Evolutionary conservation across 2,888 invertebrate species (phyloP), one percentile per base, ranked within the genome.

Genomic region (Dione juno): DNA sequence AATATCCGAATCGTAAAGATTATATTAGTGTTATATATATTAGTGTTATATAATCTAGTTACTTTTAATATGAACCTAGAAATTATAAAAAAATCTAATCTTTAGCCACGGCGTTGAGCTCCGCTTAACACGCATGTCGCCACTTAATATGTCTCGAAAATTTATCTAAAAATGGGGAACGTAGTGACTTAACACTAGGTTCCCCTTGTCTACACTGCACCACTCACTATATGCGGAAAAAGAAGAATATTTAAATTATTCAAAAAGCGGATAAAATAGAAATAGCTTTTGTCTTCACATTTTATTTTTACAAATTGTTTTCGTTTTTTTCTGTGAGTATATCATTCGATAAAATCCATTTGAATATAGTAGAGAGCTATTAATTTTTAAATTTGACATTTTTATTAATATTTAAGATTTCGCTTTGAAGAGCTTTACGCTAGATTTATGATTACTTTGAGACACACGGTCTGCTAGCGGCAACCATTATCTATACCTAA

Each of bases 331-430:
- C 28, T 28, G 81, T 81, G 78, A 84, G 82, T 86, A 84, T 85
- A 87, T 87, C 84, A 84, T 84, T 87, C 85, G 85, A 82, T 84
- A 81, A 82, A 82, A 84, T 83, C 83, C 85, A 86, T 88, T 86
- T 85, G 82, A 82, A 80, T 81, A 81, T 78, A 81, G 78, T 81
- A 79, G 78, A 77, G 78, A 78, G 81, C 84, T 86, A 92, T 92
- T 85, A 90, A 90, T 92, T 90, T 84, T 75, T 78, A 79, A 80
- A 82, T 90, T 87, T 89, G 92, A 90, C 92, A 82, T 88, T 90
- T 93, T 91, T 91, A 93, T 91, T 85, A 88, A 90, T 89, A 89
- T 93, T 91, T 89, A 90, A 92, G 88, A 88, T 84, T 87, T 88
- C 82, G 81, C 92, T 93, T 93, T 92, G 92, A 92, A 89, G 87